Conservation (phyloP, 2,113 vertebrate genomes). For the Mustela nigripes region DNA sequence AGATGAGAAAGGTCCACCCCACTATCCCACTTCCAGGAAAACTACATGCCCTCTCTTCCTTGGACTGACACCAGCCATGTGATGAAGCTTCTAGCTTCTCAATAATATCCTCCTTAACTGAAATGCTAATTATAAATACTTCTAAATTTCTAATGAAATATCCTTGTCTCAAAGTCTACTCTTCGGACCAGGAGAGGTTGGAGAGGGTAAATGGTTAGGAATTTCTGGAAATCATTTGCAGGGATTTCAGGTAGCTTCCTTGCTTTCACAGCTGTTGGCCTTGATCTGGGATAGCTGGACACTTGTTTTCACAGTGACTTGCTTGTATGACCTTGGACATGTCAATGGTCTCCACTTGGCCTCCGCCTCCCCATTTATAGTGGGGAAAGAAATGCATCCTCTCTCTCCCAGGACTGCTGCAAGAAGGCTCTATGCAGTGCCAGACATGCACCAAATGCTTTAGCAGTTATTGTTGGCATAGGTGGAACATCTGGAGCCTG, state of each 20-base stretch:
- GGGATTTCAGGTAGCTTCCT: background rate
- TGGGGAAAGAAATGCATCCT: background rate
- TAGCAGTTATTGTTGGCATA: background rate
- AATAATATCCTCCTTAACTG: background rate
- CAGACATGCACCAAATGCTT: accelerated
- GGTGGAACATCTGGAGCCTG: background rate
- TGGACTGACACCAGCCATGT: background rate
- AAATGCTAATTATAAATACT: constrained; percentile 66
- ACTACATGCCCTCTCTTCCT: background rate
- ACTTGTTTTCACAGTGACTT: background rate
- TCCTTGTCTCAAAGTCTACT: constrained; percentile 44
- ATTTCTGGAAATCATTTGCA: background rate
- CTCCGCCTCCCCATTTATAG: background rate
- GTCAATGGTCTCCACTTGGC: background rate
- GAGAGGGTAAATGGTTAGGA: constrained; percentile 1
- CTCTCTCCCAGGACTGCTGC: background rate
- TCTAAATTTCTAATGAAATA: constrained; percentile 54
- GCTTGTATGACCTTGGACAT: background rate
- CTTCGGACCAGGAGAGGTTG: background rate
- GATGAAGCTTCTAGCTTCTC: background rate
- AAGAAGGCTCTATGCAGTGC: accelerated
- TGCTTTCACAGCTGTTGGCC: background rate
- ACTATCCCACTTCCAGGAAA: background rate
- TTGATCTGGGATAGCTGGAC: background rate
- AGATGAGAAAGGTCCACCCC: background rate